Evolutionary conservation across 2,888 invertebrate genomes (phyloP).

Genomic region (Mimumesa dahlbomi): DNA sequence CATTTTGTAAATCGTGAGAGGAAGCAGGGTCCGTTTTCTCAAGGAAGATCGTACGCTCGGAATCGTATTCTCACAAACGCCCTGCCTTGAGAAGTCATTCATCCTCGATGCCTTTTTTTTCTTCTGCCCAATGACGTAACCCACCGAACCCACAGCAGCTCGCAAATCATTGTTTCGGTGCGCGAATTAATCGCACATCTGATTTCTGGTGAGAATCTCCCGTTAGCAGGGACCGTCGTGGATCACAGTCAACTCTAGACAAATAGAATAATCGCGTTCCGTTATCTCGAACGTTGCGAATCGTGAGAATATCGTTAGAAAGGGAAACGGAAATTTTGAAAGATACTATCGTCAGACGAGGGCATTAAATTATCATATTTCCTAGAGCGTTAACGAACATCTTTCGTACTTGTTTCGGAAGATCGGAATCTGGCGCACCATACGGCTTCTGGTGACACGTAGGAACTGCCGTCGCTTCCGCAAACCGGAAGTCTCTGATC

Average conservation of each 20-base stretch:
- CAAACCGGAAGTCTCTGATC: slow-evolving; percentile 65
- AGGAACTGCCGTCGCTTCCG: slow-evolving; percentile 66
- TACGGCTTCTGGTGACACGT: slow-evolving; percentile 69
- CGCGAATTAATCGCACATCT: slow-evolving; percentile 4
- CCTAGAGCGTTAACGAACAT: neutral
- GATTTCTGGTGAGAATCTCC: neutral
- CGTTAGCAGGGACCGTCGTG: slow-evolving; percentile 43
- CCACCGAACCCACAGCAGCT: neutral
- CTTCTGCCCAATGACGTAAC: slow-evolving; percentile 13
- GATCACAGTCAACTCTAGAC: slow-evolving; percentile 24
- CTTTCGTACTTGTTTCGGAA: slow-evolving; percentile 26
- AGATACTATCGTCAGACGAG: neutral
- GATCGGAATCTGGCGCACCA: slow-evolving; percentile 66
- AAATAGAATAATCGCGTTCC: neutral
- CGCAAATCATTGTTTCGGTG: neutral
- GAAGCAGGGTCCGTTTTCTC: neutral
- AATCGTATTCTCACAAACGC: neutral
- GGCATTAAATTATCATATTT: too few relatives aligned
- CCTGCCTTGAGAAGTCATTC: slow-evolving; percentile 8
- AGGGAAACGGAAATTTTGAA: neutral
- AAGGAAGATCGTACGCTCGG: slow-evolving; percentile 7
- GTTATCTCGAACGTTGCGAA: neutral
- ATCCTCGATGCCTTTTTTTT: slow-evolving; percentile 1
- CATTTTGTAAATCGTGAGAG: neutral
- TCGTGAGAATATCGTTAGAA: neutral